phyloP scores from a whole-genome alignment of 2,113 vertebrate species.

The Colistium nudipinnis region DNA sequence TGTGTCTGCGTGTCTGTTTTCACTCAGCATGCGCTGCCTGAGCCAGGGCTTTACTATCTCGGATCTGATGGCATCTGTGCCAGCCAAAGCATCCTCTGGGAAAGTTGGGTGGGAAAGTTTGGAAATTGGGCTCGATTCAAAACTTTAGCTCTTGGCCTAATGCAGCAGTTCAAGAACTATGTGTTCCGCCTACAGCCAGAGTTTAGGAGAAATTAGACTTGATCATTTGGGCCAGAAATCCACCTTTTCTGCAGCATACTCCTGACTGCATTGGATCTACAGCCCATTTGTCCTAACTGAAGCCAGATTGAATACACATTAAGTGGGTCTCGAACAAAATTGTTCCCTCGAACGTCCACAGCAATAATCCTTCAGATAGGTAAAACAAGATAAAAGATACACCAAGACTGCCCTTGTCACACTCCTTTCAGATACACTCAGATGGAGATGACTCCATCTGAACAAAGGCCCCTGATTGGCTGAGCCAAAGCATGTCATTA shows the following conservation, averaged over 20 bases:
- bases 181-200: constrained; percentile 29
- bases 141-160: constrained; percentile 36
- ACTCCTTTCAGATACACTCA: constrained; percentile 66
- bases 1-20: constrained; percentile 48
- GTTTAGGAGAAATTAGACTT: constrained; percentile 3
- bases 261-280: not conserved
- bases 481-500: constrained; percentile 74
- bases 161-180: constrained; percentile 39
- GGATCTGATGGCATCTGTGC: constrained; percentile 52
- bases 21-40: constrained; percentile 44
- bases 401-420: constrained; percentile 68
- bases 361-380: constrained; percentile 65
- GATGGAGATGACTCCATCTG: constrained; percentile 73
- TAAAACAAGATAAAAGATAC: constrained; percentile 70
- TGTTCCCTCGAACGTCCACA: constrained; percentile 53
- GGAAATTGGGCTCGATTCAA: constrained; percentile 49
- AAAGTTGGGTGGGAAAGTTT: constrained; percentile 70
- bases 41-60: constrained; percentile 51
- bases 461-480: constrained; percentile 76
- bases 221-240: constrained; percentile 8
- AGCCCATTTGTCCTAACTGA: constrained; percentile 32
- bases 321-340: constrained; percentile 60
- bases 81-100: constrained; percentile 66
- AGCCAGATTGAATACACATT: constrained; percentile 59
- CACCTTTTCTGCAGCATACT: constrained; percentile 12